Evolutionary conservation across 2,113 vertebrate species (phyloP), one percentile per base, ranked within the genome.

Genomic region (Rhineura floridana): DNA sequence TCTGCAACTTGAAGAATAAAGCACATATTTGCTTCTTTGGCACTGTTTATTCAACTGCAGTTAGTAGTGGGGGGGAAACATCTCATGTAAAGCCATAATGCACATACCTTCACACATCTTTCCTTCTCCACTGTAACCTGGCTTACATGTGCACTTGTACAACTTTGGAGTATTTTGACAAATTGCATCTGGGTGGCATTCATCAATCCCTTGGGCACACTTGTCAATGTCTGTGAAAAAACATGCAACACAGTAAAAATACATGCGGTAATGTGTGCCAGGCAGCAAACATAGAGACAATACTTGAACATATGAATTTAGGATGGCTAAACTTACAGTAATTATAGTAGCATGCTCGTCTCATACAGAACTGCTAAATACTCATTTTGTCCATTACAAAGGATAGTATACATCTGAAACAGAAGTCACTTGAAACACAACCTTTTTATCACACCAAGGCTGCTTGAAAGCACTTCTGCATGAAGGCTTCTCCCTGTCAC

Each of bases 151-250:
- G 96, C 98, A 99, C 96, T 98, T 99, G 96, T 98, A 99, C 25
- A 98, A 98, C 89, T 96, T 96, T 19, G 95, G 97, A 48, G 98
- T 98, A 92, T 98, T 98, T 80, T 99, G 98, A 96, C 98, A 99
- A 96, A 99, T 96, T 55, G 98, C 98, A 93, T 99, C 97, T 36
- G 97, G 96, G 93, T 99, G 98, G 97, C 99, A 99, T 95, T 97
- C 97, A 90, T 99, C 98, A 69, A 97, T 97, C 86, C 97, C 98
- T 88, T 97, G 96, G 76, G 97, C 94, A 91, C 98, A 99, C 89
- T 99, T 98, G 8, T 99, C 98, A 93, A 98, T 97, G 87, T 98
- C 99, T 99, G 93, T 67, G 90, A 84, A 92, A 95, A 94, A 92
- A 59, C 39, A n/a, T 13, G 50, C 42, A 82, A 76, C 86, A 78